A percentile compares a stretch with the other conserved stretches of the same genome.
These are phyloP conservation scores for Diaphora mendica DNA, from an alignment of 2,888 invertebrate genomes.

Conservation along the genomic window DNA sequence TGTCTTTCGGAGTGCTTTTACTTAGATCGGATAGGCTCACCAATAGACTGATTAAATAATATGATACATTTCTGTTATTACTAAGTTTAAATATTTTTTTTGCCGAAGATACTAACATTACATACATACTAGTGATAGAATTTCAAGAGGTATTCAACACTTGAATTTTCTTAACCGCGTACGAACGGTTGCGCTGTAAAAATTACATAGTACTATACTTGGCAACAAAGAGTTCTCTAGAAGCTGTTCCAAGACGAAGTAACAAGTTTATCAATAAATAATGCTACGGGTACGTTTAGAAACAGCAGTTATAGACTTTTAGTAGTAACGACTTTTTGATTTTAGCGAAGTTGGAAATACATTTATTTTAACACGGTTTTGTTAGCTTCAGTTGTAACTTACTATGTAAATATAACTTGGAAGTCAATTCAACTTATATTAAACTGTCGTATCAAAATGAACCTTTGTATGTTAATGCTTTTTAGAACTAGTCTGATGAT, in stretches of 20 bases:
- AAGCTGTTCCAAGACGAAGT: conserved; percentile 49
- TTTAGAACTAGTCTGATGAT: neutral
- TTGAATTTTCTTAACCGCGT: conserved; percentile 10
- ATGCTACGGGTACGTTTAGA: conserved; percentile 57
- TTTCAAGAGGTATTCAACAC: neutral
- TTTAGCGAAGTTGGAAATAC: neutral
- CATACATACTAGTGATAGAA: neutral
- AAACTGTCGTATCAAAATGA: neutral
- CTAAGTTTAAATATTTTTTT: no score
- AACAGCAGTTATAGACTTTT: conserved; percentile 45
- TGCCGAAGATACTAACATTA: no score
- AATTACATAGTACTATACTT: conserved; percentile 35
- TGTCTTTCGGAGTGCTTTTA: no score
- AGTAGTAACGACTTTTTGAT: conserved; percentile 20
- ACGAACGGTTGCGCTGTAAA: conserved; percentile 29
- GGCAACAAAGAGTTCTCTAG: conserved; percentile 45
- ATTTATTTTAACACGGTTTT: neutral
- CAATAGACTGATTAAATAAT: no score
- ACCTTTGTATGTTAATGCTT: neutral
- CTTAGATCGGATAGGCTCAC: no score
- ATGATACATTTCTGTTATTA: no score
- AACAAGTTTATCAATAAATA: conserved; percentile 68
- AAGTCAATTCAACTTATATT: neutral
- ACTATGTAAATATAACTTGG: neutral
- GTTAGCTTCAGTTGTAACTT: neutral